These are phyloP conservation scores for Ophion obscuratus DNA, from an alignment of 2,888 invertebrate genomes.

Conservation along the genomic window DNA sequence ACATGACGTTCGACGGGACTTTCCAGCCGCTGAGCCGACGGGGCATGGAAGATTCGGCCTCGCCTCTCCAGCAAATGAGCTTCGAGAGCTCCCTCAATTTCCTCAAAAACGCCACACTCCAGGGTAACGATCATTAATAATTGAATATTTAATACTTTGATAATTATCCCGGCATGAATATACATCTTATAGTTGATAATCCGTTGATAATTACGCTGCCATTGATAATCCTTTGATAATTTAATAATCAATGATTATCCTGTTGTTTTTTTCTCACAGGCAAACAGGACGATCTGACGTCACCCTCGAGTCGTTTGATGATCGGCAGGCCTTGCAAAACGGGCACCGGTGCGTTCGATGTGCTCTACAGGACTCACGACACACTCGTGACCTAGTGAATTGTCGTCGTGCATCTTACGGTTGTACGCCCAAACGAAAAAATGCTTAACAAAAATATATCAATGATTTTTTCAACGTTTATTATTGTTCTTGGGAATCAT, in stretches of 20 bases:
- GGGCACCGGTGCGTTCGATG: slow-evolving; percentile 91
- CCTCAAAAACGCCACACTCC: slow-evolving; percentile 90
- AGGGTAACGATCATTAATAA: slow-evolving; percentile 83
- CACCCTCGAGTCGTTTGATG: slow-evolving; percentile 95
- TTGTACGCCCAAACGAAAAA: background rate
- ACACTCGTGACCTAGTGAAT: background rate
- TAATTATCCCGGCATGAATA: too few relatives aligned
- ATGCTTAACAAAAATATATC: background rate
- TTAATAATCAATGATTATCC: background rate
- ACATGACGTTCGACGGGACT: slow-evolving; percentile 97
- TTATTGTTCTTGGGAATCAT: background rate
- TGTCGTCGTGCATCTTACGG: background rate
- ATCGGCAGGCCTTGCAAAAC: slow-evolving; percentile 92
- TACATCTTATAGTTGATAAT: background rate
- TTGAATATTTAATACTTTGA: background rate
- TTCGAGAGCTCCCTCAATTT: slow-evolving; percentile 97
- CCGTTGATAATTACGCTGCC: background rate
- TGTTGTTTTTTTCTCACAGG: slow-evolving; percentile 84
- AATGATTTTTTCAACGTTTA: background rate
- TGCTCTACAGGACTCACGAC: slow-evolving; percentile 55
- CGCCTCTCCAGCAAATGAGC: slow-evolving; percentile 98
- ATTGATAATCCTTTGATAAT: background rate
- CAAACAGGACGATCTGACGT: slow-evolving; percentile 90
- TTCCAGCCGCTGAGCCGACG: slow-evolving; percentile 95
- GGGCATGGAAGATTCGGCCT: slow-evolving; percentile 95